Conservation (phyloP, 2,797 vertebrate genomes). For the Sebastes dallii region DNA sequence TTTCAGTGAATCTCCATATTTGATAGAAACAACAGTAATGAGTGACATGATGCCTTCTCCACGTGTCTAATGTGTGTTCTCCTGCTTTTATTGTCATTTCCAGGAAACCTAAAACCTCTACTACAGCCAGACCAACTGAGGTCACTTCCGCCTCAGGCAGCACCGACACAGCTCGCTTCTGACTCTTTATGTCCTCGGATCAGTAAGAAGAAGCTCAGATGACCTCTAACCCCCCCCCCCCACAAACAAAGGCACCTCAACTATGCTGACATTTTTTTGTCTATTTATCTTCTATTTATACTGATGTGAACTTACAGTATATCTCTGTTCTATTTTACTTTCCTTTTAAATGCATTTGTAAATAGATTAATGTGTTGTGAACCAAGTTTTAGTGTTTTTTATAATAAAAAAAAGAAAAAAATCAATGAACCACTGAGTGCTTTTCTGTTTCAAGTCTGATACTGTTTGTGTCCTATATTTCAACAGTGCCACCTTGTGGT, state of each 20-base stretch:
- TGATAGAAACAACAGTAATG: background rate
- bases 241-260: slow-evolving; percentile 5
- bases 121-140: background rate
- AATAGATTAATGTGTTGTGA: background rate
- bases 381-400: background rate
- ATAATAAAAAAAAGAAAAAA: background rate
- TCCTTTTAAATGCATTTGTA: background rate
- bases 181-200: background rate
- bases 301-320: background rate
- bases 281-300: slow-evolving; percentile 44
- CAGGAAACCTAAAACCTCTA: background rate
- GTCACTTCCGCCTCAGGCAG: background rate
- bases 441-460: background rate
- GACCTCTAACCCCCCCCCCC: background rate
- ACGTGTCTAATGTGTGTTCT: slow-evolving; percentile 5
- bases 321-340: background rate
- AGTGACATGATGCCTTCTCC: background rate
- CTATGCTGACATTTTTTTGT: too few species aligned
- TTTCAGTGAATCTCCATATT: background rate
- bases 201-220: background rate
- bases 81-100: background rate
- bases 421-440: background rate
- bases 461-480: background rate
- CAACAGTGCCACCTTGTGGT: slow-evolving; percentile 49
- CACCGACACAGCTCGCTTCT: background rate